Base-by-base conservation (phyloP, 1,140 invertebrate species). In the Zaprionus ghesquierei region DNA sequence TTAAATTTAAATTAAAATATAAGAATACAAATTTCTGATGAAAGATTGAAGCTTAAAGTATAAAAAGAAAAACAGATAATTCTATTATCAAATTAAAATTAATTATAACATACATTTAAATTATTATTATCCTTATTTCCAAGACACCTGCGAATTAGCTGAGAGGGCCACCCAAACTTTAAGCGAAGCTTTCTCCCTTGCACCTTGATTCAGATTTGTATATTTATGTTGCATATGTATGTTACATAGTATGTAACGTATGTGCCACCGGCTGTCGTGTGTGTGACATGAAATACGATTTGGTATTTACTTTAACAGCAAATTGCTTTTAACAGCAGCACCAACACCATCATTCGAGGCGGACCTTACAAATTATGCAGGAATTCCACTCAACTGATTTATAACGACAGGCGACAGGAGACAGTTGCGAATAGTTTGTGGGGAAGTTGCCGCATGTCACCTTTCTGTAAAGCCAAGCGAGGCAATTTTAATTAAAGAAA, bases 261-360 rank as follows among this genome's bases (percentile, higher is more conserved):
- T 35, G 3, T n/a, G 46, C 29, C 59, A 23, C 13, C 59, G 4
- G 23, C 10, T 23, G 50, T 29, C 33, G 55, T 79, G 82, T 53
- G 60, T 44, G 23, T 54, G 76, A 77, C 70, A 79, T 82, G 79
- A 89, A 80, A 89, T 89, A 82, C 76, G 79, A 80, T 80, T 84
- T 75, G 25, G 55, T 75, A 80, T 89, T 82, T 89, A 74, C 84
- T 82, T 80, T 56, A 35, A 89, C 79, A 89, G 44, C 53, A 72
- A 84, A 75, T 80, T 75, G 77, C 84, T 84, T 89, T 89, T 75
- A 89, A 68, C 56, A 54, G 71, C 69, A 50, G 69, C 77, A 73
- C 27, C 50, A 54, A 68, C 69, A 50, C 61, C 77, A 76, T 27
- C 58, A 38, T 49, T 58, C 75, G 20, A 68, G 75, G 68, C 71